Evolutionary conservation across 2,113 vertebrate genomes (phyloP), one percentile per base, ranked within the genome.

Genomic region (Cariama cristata): DNA sequence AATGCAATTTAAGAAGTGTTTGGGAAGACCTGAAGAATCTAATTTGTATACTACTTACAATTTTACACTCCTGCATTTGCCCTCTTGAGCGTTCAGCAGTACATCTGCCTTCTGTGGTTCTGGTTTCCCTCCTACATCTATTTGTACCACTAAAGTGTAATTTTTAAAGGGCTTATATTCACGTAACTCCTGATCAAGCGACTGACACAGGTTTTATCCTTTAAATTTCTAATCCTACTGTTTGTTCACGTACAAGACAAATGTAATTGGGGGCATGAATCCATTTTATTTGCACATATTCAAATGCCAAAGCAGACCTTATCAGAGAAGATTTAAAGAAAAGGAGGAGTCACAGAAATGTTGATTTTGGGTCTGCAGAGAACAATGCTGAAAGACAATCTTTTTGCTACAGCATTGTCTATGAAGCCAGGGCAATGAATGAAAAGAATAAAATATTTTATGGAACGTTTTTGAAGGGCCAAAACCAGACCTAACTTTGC

Each of bases 241-340:
- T 85, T 95, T 94, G 60, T 75, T 76, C 96, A 49, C 8, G 12
- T 76, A 55, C 26, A 77, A 75, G 58, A 77, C 26, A 83, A 91
- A 91, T 63, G 44, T 79, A 95, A 96, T 44, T 91, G 49, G n/a
- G 89, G 89, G 50, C 91, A 95, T 10, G 64, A 92, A 94, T 87
- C 27, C 60, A 69, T 67, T 86, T 83, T 88, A 94, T 97, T 93
- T 94, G 80, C 80, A 88, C 86, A 90, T 53, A 91, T 67, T 90
- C 74, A 91, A 91, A 95, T 73, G 45, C 58, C 82, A 76, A 86
- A 89, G 42, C 21, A 82, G 84, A 91, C 40, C 77, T 79, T 84
- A 88, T 56, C 66, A 73, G 53, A 76, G 30, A 19, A 22, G 67
- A 83, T 63, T 92, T 81, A 38, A 72, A 79, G 86, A 84, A 93